Conservation (phyloP, 2,797 vertebrate genomes). For the Dryobates pubescens region DNA sequence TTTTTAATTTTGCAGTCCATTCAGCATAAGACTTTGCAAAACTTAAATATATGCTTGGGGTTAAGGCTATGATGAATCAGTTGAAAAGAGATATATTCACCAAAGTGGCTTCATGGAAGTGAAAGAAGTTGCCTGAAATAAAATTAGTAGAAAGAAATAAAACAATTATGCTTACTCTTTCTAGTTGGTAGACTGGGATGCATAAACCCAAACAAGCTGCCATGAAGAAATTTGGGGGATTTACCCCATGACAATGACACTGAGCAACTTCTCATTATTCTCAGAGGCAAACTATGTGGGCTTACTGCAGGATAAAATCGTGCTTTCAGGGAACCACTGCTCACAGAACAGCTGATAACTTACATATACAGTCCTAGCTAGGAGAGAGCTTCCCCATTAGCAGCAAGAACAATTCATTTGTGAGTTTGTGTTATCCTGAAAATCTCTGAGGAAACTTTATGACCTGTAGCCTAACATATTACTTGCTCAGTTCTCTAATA, state of each 20-base stretch:
- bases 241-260: not conserved
- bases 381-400: not conserved
- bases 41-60: not conserved
- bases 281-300: accelerated
- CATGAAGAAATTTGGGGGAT: not conserved
- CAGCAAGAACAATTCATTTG: not conserved
- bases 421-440: not conserved
- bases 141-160: not conserved
- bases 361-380: not conserved
- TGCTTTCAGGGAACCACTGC: not conserved
- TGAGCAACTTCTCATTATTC: not conserved
- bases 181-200: not conserved
- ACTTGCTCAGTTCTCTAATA: not conserved
- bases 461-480: not conserved
- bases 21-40: not conserved
- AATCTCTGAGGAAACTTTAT: not conserved
- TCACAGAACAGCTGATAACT: not conserved
- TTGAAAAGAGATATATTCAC: not conserved
- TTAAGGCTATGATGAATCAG: not conserved
- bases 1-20: not conserved
- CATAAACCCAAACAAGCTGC: not conserved
- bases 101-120: not conserved
- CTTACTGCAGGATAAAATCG: not conserved
- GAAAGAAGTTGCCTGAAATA: not conserved
- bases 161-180: not conserved